Conservation (phyloP, 2,113 vertebrate genomes). For the Ceratotherium simum region DNA sequence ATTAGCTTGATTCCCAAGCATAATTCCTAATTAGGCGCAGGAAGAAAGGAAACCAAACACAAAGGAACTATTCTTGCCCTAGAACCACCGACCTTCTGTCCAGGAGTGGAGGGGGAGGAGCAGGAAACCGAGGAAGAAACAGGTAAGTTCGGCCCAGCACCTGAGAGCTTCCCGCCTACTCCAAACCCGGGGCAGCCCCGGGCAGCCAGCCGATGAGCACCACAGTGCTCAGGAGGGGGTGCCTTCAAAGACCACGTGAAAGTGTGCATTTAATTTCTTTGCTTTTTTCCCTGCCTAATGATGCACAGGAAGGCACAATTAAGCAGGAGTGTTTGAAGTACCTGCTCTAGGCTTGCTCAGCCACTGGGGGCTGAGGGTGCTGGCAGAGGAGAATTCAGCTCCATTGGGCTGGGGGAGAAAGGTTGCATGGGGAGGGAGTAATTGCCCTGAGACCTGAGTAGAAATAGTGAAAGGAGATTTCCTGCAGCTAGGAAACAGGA, state of each 20-base stretch:
- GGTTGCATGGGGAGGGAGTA: background rate
- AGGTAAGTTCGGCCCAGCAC: background rate
- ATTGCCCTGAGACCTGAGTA: background rate
- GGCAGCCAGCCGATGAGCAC: background rate
- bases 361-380: background rate
- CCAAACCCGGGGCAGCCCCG: background rate
- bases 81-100: conserved; percentile 30
- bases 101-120: background rate
- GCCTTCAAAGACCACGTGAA: conserved; percentile 35
- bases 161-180: background rate
- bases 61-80: conserved; percentile 71
- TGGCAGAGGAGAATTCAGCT: background rate
- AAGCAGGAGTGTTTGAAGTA: conserved; percentile 66
- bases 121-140: conserved; percentile 31
- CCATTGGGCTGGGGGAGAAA: background rate
- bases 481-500: background rate
- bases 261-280: conserved; percentile 69
- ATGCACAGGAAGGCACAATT: conserved; percentile 56
- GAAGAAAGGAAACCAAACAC: conserved; percentile 74
- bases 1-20: conserved; percentile 74
- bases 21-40: conserved; percentile 75
- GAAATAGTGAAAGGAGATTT: background rate
- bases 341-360: conserved; percentile 3
- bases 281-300: conserved; percentile 47
- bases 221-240: background rate